phyloP scores from a whole-genome alignment of 2,797 vertebrate genomes.

The Nasua narica region DNA sequence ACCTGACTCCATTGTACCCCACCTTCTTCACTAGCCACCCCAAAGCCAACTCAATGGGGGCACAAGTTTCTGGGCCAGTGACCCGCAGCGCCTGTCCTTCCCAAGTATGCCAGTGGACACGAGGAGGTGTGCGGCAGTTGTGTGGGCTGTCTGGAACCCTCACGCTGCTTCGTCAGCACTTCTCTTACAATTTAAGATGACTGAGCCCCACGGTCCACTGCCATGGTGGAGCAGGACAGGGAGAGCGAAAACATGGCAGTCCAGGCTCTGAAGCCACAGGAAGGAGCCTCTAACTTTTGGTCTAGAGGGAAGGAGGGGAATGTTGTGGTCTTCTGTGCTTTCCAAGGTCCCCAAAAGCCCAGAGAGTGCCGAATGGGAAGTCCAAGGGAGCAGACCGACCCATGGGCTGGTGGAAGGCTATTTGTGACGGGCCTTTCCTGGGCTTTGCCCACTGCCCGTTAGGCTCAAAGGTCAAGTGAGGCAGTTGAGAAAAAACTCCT shows the following conservation, averaged over 20 bases:
- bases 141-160: background rate
- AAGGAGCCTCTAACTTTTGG: background rate
- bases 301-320: background rate
- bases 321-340: background rate
- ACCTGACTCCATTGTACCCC: accelerated
- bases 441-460: background rate
- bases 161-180: background rate
- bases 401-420: background rate
- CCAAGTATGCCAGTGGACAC: background rate
- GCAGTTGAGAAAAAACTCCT: slow-evolving; percentile 35
- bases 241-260: background rate
- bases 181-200: background rate
- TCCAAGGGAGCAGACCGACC: background rate
- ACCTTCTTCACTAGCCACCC: background rate
- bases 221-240: accelerated
- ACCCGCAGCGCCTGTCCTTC: background rate
- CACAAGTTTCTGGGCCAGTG: background rate
- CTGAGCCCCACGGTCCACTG: background rate
- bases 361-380: background rate
- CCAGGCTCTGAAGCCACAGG: background rate
- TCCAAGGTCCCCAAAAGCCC: background rate
- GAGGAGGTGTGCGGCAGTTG: no score
- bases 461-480: slow-evolving; percentile 63
- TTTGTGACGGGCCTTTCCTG: background rate
- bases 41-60: background rate